Percentiles rank a stretch among this genome's conserved stretches.
Conservation (phyloP, 2,797 vertebrate species). For the Lagodon rhomboides region DNA sequence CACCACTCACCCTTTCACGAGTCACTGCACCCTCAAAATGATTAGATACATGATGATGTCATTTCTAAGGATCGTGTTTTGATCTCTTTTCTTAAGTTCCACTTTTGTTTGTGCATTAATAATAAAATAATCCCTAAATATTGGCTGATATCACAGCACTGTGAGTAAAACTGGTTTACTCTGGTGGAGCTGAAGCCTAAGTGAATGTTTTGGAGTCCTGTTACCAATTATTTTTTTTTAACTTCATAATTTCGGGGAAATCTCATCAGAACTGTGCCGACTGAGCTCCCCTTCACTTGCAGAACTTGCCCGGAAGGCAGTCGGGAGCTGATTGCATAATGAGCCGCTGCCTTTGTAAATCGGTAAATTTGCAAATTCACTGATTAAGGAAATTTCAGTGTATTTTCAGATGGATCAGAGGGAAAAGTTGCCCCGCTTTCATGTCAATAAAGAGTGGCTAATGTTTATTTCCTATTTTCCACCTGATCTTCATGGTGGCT, state of each 20-base stretch:
- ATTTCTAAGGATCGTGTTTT: neutral
- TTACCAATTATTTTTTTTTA: neutral
- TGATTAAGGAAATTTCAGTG: neutral
- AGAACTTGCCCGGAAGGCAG: slow-evolving; percentile 6
- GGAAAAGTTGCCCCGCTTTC: neutral
- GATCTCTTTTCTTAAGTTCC: neutral
- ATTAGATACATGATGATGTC: too few species aligned
- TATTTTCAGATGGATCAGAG: slow-evolving; percentile 10
- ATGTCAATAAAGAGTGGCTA: neutral
- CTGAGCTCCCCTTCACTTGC: neutral
- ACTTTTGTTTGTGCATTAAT: neutral
- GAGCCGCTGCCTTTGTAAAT: slow-evolving; percentile 25
- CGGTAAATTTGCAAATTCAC: slow-evolving; percentile 10
- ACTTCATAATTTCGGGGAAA: neutral
- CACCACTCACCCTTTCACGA: too few species aligned
- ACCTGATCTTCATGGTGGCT: neutral
- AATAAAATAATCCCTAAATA: neutral
- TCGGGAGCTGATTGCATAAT: slow-evolving; percentile 30
- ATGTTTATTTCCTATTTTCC: neutral
- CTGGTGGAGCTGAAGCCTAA: neutral
- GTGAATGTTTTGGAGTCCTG: neutral
- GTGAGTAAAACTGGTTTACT: neutral
- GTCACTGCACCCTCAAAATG: too few species aligned
- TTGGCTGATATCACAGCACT: neutral
- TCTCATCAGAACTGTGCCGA: slow-evolving; percentile 1